Base-by-base conservation (phyloP, 2,113 vertebrate species). In the Melanerpes formicivorus region DNA sequence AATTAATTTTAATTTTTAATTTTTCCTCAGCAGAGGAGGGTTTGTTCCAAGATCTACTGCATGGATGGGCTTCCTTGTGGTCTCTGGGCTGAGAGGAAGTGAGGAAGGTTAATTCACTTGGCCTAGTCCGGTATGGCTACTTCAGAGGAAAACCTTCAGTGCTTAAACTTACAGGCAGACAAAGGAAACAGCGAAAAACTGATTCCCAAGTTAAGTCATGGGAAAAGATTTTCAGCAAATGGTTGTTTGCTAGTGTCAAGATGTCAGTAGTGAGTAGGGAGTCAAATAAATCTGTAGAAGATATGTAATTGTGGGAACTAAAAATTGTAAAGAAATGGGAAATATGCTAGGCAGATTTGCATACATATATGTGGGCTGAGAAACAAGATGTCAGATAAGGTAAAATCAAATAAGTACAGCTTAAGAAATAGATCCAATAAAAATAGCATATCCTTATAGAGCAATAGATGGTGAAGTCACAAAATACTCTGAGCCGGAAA, bases 161-260 rank as follows among this genome's bases (percentile, higher is more conserved):
- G 14, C 22, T 93, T 77, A 54, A 90, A 77, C 5, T 74, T 91
- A 50, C 4, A 82, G 60, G 40, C 72, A 54, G 79, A 78, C 40
- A 95, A 88, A 90, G 87, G 93, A 95, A 95, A 93, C 65, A 30
- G 55, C 65, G 83, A 91, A 95, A 90, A 91, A 88, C 23, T 60
- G 90, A 78, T 95, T 95, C 90, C 54, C 87, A 93, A 93, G 82
- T 62, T 93, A 90, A 93, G 93, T 95, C 93, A 88, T 96, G 93
- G 95, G 93, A 96, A 96, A 96, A 93, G 72, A 34, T 46, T 65
- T 91, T 34, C 67, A 66, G 50, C 66, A 63, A 93, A 90, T 0
- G 73, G 34, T 50, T 95, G 65, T 88, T 93, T 78, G 62, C 59
- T 93, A 59, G 55, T 84, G 50, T 93, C 91, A 88, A 88, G 82